Base-by-base conservation (phyloP, 2,888 invertebrate genomes). In the Phrixothrix hirtus region DNA sequence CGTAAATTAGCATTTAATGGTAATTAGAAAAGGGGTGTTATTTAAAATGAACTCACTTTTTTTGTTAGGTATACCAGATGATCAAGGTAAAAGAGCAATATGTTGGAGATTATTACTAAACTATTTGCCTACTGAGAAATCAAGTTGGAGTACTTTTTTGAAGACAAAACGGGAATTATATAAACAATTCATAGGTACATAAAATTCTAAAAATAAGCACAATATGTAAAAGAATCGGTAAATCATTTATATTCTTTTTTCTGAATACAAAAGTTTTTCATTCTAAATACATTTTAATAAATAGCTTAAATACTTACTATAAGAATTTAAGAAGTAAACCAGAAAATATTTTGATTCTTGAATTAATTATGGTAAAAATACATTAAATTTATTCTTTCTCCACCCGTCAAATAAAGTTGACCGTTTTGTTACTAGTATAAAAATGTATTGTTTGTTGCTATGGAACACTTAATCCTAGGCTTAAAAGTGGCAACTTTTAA, bases 101-200 rank as follows among this genome's bases (percentile, higher is more conserved):
- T 91, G 92, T 62, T 96, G 96, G 95, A 91, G 89, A 77, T 77
- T 95, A 12, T 76, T 96, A 38, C 78, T 96, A 25, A 88, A 92
- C 67, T 96, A 95, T 71, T 78, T 96, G 57, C 92, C 92, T 0
- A 75, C 82, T 3, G 83, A 86, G 36, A 85, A 81, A 65, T 76
- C 75, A 34, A 80, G 80, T 50, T 91, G 93, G 89, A 77, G 83
- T 9, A 75, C 82, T 42, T 84, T 85, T 16, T 77, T 95, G 2
- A 65, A 77, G 1, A 85, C 88, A 62, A 92, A 95, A 69, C 81
- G 95, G 49, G 81, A 85, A 55, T 81, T 91, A 6, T 94, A 94
- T 71, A 84, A 83, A 62, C 89, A 89, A 59, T 90, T 92, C 67
- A 87, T 93, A 60, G 85, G 89, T 87, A 77, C 5, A 14, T 30